Percentiles rank a stretch among this genome's conserved stretches.
Conservation (phyloP, 2,888 invertebrate genomes). For the Leptopilina syphax region DNA sequence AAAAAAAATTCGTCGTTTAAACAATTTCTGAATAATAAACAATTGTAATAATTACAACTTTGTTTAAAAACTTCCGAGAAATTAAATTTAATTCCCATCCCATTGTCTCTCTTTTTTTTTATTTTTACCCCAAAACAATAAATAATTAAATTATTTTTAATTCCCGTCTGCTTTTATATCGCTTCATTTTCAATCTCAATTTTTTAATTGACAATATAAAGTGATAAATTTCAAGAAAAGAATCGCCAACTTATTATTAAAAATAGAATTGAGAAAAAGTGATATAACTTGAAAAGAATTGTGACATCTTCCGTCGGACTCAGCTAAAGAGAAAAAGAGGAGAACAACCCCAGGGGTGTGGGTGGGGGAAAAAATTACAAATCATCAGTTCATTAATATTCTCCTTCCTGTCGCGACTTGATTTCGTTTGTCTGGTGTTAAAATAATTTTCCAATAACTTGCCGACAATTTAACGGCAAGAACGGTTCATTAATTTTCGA, state of each 20-base stretch:
- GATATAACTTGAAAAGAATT: not conserved
- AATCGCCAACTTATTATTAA: not conserved
- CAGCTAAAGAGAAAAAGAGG: not conserved
- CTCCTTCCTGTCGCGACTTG: conserved; percentile 1
- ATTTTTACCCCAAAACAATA: no score
- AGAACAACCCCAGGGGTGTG: not conserved
- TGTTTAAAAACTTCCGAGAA: no score
- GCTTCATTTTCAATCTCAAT: not conserved
- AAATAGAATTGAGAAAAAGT: conserved; percentile 2
- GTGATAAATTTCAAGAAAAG: no score
- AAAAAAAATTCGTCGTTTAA: no score
- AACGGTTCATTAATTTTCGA: conserved; percentile 8
- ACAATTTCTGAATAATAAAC: no score
- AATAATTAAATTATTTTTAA: no score
- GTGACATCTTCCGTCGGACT: conserved; percentile 31
- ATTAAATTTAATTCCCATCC: no score
- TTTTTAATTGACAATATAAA: no score
- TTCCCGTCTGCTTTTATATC: not conserved
- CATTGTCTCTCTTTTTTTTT: no score
- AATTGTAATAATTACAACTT: no score
- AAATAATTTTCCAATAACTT: conserved; percentile 33
- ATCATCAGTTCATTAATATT: conserved; percentile 12
- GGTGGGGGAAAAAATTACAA: not conserved
- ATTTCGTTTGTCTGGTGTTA: conserved; percentile 26
- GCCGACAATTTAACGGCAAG: not conserved